Conservation (phyloP, 2,113 vertebrate genomes). For the Phalacrocorax carbo region DNA sequence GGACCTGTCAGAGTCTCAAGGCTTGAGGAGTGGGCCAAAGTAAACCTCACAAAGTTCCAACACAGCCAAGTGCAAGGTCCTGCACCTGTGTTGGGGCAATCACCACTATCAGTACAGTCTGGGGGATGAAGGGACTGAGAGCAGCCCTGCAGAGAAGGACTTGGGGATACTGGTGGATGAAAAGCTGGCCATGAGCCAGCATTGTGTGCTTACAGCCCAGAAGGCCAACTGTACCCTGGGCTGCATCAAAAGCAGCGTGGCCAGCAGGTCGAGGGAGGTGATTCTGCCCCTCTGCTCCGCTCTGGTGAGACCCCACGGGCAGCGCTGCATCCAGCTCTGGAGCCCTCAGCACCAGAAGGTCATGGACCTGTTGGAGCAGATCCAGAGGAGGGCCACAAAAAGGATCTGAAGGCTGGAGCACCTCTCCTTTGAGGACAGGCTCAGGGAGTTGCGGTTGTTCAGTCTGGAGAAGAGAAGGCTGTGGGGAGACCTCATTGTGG, state of each 20-base stretch:
- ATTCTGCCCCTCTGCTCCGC: background rate
- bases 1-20: background rate
- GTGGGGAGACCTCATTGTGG: no score
- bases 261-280: fast-evolving
- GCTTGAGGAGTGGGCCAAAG: background rate
- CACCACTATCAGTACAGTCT: background rate
- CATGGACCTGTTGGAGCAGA: fast-evolving
- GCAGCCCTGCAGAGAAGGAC: background rate
- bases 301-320: background rate
- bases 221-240: background rate
- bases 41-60: background rate
- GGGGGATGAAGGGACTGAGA: background rate
- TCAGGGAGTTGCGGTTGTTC: background rate
- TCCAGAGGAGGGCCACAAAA: background rate
- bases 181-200: background rate
- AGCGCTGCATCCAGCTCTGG: background rate
- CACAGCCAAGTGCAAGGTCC: background rate
- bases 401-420: background rate
- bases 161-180: background rate
- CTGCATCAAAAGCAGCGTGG: background rate
- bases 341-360: background rate
- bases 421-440: background rate
- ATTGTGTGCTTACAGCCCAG: fast-evolving
- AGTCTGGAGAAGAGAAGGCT: no score
- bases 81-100: background rate